Percentiles rank a stretch among this genome's conserved stretches.
These are phyloP conservation scores for Cottus gobio DNA, from an alignment of 2,113 vertebrate species.

Conservation along the genomic window DNA sequence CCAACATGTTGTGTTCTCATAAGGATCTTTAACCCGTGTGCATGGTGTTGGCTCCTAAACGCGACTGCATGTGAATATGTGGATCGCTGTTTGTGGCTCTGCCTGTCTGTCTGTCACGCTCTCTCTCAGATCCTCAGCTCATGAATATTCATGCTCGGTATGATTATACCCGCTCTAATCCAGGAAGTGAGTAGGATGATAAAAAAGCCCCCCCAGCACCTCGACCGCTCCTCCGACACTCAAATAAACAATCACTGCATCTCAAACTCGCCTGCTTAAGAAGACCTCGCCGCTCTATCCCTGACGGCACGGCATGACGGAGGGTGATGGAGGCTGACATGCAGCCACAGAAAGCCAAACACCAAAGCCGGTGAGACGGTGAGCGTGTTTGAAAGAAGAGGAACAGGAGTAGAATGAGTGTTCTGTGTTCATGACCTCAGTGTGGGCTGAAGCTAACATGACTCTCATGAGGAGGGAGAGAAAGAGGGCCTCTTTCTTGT, in stretches of 20 bases:
- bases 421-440: constrained; percentile 38
- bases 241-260: constrained; percentile 49
- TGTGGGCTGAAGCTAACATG: constrained; percentile 17
- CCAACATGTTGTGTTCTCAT: background rate
- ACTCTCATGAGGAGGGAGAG: constrained; percentile 41
- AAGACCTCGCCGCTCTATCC: background rate
- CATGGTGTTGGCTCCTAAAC: background rate
- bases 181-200: constrained; percentile 69
- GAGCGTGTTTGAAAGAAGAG: constrained; percentile 25
- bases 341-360: background rate
- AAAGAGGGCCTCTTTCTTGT: constrained; percentile 61
- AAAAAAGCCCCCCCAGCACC: constrained; percentile 37
- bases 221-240: background rate
- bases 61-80: background rate
- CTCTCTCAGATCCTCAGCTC: constrained; percentile 31
- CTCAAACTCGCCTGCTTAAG: constrained; percentile 16
- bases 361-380: constrained; percentile 2
- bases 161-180: constrained; percentile 64
- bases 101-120: constrained; percentile 40
- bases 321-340: constrained; percentile 22
- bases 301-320: background rate
- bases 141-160: constrained; percentile 62
- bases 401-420: constrained; percentile 20
- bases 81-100: constrained; percentile 25
- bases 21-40: constrained; percentile 1